Base-by-base conservation (phyloP, 2,113 vertebrate genomes). In the Gracilinanus agilis region DNA sequence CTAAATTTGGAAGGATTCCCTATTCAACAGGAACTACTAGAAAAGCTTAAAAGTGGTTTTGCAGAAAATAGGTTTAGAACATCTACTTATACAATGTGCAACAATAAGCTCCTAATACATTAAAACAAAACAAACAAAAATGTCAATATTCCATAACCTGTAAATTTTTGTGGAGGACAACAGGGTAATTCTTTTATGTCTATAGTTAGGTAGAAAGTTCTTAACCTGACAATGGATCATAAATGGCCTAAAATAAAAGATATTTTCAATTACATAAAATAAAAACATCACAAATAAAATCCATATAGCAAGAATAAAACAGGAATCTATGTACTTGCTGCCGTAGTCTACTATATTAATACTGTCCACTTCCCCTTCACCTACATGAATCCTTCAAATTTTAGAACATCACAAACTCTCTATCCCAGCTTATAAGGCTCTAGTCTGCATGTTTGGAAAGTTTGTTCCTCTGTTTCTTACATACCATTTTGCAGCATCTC, bases 71-170 rank as follows among this genome's bases (percentile, higher is more conserved):
- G 24, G 5, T 27, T 61, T 27, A 27, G 56, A 61, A 27, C 25
- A 29, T 61, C 25, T 3, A 25, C 27, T 61, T 61, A 27, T 29
- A 61, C 56, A 27, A 27, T 29, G 25, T 61, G 3, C 25, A 11
- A 61, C 24, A 90, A 21, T 8, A 89, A 0, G 5, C 67, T 96
- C 89, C 90, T 25, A 49, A 83, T 54, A 94, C 88, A 16, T 90
- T 61, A 94, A 61, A 94, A 11, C 24, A 8, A 94, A 58, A 49
- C 44, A 54, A 88, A 90, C 24, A 11, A 34, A 89, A 49, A 67
- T 44, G 90, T 91, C 94, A 94, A 75, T 88, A 91, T 90, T 92
- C 24, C 27, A 29, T 61, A 61, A 61, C 24, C 56, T 61, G 27
- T 61, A 61, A 61, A 61, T 61, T 9, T 61, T 61, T 61, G 56